A percentile compares a stretch with the other conserved stretches of the same genome.
phyloP scores from a whole-genome alignment of 2,113 vertebrate genomes.

The Atherinomorus stipes region DNA sequence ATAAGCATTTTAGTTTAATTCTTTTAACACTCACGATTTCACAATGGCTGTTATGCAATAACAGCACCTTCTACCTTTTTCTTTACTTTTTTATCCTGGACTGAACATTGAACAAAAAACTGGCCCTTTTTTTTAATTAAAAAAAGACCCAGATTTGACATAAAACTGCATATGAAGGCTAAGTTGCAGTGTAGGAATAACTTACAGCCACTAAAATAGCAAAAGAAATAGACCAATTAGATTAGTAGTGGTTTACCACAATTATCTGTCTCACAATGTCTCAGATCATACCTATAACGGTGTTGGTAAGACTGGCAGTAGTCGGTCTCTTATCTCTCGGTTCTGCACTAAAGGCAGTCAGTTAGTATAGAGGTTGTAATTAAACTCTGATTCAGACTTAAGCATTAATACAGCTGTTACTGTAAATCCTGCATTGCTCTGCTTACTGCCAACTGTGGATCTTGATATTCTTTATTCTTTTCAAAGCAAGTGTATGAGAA shows the following conservation, averaged over 20 bases:
- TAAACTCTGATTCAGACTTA: constrained; percentile 53
- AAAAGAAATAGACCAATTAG: not conserved
- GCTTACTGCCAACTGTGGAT: constrained; percentile 44
- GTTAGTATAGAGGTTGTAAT: constrained; percentile 43
- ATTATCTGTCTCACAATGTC: not conserved
- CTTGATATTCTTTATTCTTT: constrained; percentile 33
- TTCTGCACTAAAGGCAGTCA: constrained; percentile 49
- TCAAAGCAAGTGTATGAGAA: constrained; percentile 40
- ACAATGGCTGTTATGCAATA: too few relatives aligned
- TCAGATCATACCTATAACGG: not conserved
- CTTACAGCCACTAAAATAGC: not conserved
- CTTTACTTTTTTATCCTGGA: too few relatives aligned
- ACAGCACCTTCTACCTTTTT: too few relatives aligned
- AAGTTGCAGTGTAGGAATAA: not conserved
- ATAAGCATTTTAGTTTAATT: too few relatives aligned
- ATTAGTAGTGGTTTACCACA: not conserved
- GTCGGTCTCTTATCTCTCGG: constrained; percentile 34
- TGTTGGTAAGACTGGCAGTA: constrained; percentile 20
- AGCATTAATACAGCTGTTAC: constrained; percentile 40
- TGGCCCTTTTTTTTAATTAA: too few relatives aligned
- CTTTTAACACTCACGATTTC: too few relatives aligned
- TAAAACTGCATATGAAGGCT: too few relatives aligned
- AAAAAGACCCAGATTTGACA: too few relatives aligned
- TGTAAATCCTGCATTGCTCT: constrained; percentile 32
- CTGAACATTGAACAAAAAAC: not conserved